Evolutionary conservation across 2,113 vertebrate genomes (phyloP).

Genomic region (Nothoprocta pentlandii): DNA sequence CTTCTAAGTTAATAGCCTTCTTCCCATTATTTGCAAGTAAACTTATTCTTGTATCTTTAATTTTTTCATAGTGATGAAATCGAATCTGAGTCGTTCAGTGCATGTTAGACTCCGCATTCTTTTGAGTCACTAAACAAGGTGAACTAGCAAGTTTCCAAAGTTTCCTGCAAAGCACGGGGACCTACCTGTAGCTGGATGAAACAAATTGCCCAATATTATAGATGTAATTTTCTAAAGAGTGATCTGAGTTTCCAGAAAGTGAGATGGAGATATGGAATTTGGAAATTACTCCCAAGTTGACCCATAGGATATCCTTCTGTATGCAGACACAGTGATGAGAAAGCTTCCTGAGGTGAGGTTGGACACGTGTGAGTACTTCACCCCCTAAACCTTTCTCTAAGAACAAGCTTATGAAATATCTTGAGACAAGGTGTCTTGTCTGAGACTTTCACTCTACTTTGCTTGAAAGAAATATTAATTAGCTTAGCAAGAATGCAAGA

Average conservation of each 20-base stretch:
- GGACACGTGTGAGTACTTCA: neutral
- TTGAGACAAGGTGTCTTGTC: neutral
- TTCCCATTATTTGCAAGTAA: neutral
- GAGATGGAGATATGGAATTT: neutral
- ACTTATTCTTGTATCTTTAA: neutral
- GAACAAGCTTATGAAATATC: neutral
- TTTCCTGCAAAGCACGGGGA: neutral
- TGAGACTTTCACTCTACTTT: neutral
- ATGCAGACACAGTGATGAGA: neutral
- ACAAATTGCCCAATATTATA: neutral
- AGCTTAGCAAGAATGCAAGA: neutral
- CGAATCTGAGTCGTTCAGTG: slow-evolving; percentile 1
- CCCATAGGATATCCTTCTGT: neutral
- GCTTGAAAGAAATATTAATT: neutral
- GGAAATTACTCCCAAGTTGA: neutral
- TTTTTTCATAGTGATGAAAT: neutral
- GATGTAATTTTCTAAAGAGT: neutral
- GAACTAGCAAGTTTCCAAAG: neutral
- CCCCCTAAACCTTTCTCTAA: neutral
- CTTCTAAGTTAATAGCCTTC: neutral
- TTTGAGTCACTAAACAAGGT: neutral
- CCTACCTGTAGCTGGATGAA: neutral
- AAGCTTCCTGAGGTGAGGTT: neutral
- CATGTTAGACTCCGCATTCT: neutral
- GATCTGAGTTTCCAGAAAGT: neutral